Base-by-base conservation (phyloP, 2,113 vertebrate species). In the Australoheros scitulus region DNA sequence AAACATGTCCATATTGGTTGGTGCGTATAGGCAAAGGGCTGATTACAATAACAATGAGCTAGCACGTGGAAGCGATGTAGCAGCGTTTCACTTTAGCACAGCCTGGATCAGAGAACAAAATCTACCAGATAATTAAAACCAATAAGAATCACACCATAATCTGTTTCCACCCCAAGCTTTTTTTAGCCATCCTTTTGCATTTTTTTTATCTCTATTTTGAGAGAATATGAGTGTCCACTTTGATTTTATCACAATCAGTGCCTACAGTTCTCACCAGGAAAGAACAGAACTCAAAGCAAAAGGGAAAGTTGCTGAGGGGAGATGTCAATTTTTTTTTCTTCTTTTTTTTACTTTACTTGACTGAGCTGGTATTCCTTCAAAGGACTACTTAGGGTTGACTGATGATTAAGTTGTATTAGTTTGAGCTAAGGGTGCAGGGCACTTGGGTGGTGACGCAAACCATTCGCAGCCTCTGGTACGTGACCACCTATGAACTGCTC, bases 401-500 rank as follows among this genome's bases (percentile, higher is more conserved):
- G 87, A 79, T 91, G 79, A 90, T 89, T 88, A 84, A 92, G 70
- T 91, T 61, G 86, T 89, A 74, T 89, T 68, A 57, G 72, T 89
- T 68, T 47, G 72, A 80, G 78, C 68, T 56, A 59, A 63, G 83
- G 29, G 83, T 56, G 55, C 17, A 22, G 32, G 9, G 58, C 76
- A 14, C 50, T 50, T 65, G 61, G 77, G 86, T 78, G 74, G 78
- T 36, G 74, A 77, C 81, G 68, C 58, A 86, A 85, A 85, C 83
- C 84, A 74, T 87, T 93, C 83, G 91, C 86, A 90, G 84, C 85
- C 77, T 88, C 85, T 94, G 93, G 91, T 87, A 93, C 94, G 90
- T 92, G 92, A 92, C 93, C 88, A 89, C 63, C 68, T 83, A 85
- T 88, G 86, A 88, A 72, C 59, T 77, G 55, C 50, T 59, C 50